These are phyloP conservation scores for Halcyon badia DNA, from an alignment of 2,797 vertebrate genomes.

Conservation along the genomic window DNA sequence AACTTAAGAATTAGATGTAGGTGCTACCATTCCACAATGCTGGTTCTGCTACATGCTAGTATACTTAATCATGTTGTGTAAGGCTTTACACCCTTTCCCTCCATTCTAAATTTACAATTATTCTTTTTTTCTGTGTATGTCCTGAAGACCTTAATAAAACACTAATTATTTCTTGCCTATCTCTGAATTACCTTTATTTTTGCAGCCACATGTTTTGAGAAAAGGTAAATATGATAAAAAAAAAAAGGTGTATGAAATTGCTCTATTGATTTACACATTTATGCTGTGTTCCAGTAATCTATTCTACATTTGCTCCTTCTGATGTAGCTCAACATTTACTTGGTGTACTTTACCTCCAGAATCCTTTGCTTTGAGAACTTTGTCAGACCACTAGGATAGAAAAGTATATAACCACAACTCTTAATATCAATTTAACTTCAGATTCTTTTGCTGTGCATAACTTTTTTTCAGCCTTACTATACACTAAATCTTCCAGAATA, in stretches of 20 bases:
- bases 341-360: neutral
- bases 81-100: neutral
- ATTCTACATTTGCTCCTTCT: neutral
- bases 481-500: neutral
- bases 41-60: neutral
- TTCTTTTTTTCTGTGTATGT: neutral
- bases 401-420: neutral
- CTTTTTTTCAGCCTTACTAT: neutral
- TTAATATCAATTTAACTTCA: neutral
- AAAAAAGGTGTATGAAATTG: neutral
- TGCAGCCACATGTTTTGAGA: neutral
- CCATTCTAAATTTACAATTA: neutral
- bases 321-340: neutral
- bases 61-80: neutral
- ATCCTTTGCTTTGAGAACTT: neutral
- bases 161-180: neutral
- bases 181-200: neutral
- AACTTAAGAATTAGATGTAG: neutral
- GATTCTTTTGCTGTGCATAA: neutral
- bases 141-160: neutral
- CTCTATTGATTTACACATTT: neutral
- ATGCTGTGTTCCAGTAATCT: neutral
- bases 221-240: neutral
- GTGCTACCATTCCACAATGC: neutral
- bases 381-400: neutral